Evolutionary conservation across 2,113 vertebrate species (phyloP), one percentile per base, ranked within the genome.

Genomic region (Leptocoma aspasia): DNA sequence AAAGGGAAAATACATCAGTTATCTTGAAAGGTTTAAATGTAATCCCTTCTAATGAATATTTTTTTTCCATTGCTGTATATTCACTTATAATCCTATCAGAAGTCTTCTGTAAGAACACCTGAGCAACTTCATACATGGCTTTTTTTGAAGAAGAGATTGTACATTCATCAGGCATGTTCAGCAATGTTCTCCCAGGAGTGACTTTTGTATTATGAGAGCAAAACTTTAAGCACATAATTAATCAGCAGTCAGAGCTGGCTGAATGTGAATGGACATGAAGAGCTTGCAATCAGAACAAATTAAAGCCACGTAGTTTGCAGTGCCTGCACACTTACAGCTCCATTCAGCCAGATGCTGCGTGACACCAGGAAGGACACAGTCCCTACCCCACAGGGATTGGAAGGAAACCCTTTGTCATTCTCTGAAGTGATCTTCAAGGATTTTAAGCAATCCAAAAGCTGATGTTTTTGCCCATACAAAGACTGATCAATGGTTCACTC

Each of bases 31-130:
- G 33, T 93, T 96, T 93, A 93, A 78, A 79, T 84, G 17, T 82
- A 96, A 94, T 93, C 65, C 41, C 30, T 95, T 89, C 73, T 94
- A 96, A 90, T 70, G 45, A 88, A 24, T 89, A 13, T 77, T 88
- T 93, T 92, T 76, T 91, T 91, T 37, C 77, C 33, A 50, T 69
- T 93, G 71, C 41, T 93, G 26, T 71, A 11, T 49, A 28, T 64
- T 95, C 65, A 49, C 17, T 71, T 82, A 60, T 93, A 93, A 96
- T 90, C 88, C 86, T 68, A 47, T 65, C 76, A 92, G 72, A 90
- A 94, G 15, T 75, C 68, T 81, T 90, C 92, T 63, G 18, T 68
- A 44, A 87, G 77, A 92, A 57, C 42, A 94, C 53, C 27, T 66
- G 64, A 92, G 42, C 47, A 78, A 88, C 65, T 87, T 92, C 65